Evolutionary conservation across 2,797 vertebrate species (phyloP).

Genomic region (Menidia menidia): DNA sequence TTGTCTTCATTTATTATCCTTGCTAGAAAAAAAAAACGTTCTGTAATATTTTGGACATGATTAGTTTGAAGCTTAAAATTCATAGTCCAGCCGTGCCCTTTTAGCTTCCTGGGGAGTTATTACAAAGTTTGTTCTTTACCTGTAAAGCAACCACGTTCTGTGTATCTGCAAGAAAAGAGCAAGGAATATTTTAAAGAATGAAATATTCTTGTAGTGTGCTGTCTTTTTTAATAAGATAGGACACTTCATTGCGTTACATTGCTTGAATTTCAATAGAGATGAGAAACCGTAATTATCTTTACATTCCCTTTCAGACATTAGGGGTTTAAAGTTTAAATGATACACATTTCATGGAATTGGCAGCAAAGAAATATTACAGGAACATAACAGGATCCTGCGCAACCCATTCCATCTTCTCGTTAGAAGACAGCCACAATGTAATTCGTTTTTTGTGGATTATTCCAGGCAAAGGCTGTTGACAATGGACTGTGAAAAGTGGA

Average conservation of each 20-base stretch:
- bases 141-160: no score
- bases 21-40: background rate
- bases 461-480: background rate
- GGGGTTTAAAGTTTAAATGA: slow-evolving; percentile 7
- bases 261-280: slow-evolving; percentile 11
- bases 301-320: no score
- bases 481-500: slow-evolving; percentile 6
- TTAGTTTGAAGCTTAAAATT: no score
- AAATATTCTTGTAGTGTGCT: background rate
- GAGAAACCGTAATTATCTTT: background rate
- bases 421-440: background rate
- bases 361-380: background rate
- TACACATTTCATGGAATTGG: slow-evolving; percentile 19
- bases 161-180: no score
- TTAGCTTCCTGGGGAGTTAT: background rate
- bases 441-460: slow-evolving; percentile 8
- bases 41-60: no score
- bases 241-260: slow-evolving; percentile 1
- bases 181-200: no score
- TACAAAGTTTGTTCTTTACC: background rate
- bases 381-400: slow-evolving; percentile 2
- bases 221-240: background rate
- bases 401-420: background rate
- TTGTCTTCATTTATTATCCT: background rate
- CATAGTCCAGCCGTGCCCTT: no score